Base-by-base conservation (phyloP, 2,113 vertebrate species). In the Hipposideros armiger region DNA sequence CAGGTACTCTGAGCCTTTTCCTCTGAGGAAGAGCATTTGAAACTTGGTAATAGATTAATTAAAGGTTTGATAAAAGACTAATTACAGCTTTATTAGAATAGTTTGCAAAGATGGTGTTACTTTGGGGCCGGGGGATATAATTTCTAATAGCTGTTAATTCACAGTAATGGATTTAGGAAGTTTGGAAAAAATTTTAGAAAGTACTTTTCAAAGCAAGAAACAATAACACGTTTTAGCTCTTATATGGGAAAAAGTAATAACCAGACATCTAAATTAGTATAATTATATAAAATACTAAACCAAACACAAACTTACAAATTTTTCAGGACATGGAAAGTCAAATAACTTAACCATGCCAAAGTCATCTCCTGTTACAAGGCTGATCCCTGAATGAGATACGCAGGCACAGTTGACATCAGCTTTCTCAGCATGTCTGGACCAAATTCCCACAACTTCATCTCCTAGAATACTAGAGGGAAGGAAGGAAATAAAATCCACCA, bases 301-400 rank as follows among this genome's bases (percentile, higher is more conserved):
- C 36, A 96, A n/a, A 92, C 15, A 26, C 32, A 77, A 26, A 98
- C 99, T 99, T 99, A 99, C 99, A 99, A 99, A 99, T 99, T 99
- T 99, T 98, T 99, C 99, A 92, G 99, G 99, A 99, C 99, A 99
- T 4, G 99, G 99, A 76, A 99, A 99, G 98, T 99, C 99, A 95
- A 99, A 99, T 95, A 99, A 98, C 97, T 99, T 99, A 90, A 99
- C 99, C 99, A 99, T 99, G 98, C 99, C 99, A 97, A 99, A 99
- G 98, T 99, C 99, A 97, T 99, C 99, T 45, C 99, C 99, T 42
- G 99, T 99, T 64, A 99, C 99, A 28, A 99, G 99, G 94, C 99
- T 99, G 98, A 99, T 99, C 98, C 99, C 99, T 45, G 99, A 99
- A 97, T 99, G 99, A 96, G 99, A 99, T 69, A 99, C 99, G 84